These are phyloP conservation scores for Rhagophthalmus giganteus DNA, from an alignment of 2,888 invertebrate genomes.

Conservation along the genomic window DNA sequence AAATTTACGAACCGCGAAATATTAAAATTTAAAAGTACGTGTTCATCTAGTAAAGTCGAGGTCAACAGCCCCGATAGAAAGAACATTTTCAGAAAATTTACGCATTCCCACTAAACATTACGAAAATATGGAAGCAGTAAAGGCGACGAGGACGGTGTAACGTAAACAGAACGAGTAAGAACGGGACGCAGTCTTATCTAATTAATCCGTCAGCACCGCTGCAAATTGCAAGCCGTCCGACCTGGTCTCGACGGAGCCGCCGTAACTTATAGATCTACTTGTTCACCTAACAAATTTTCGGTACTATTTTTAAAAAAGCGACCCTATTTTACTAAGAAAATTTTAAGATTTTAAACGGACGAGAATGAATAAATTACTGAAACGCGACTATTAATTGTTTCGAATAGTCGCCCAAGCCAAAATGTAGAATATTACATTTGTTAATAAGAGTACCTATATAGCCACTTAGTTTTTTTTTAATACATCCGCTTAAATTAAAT, in stretches of 20 bases:
- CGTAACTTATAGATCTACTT: constrained; percentile 15
- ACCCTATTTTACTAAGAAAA: constrained; percentile 3
- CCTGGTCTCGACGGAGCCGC: constrained; percentile 22
- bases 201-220: constrained; percentile 22
- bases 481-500: too few species aligned
- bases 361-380: not conserved
- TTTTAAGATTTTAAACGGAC: not conserved
- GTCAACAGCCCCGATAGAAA: constrained; percentile 13
- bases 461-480: too few species aligned
- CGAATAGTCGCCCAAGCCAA: too few species aligned
- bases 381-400: not conserved
- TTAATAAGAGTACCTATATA: too few species aligned
- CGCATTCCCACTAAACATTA: constrained; percentile 12
- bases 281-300: constrained; percentile 2
- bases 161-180: constrained; percentile 22
- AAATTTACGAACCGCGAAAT: not conserved
- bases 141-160: constrained; percentile 13
- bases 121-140: constrained; percentile 20
- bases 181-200: constrained; percentile 17
- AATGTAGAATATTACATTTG: too few species aligned
- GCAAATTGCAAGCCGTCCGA: constrained; percentile 22
- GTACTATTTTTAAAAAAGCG: constrained; percentile 8
- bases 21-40: constrained; percentile 2
- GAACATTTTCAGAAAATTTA: constrained; percentile 4
- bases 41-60: not conserved